These are phyloP conservation scores for Eurystomus glaucurus DNA, from an alignment of 2,797 vertebrate genomes.

Conservation along the genomic window DNA sequence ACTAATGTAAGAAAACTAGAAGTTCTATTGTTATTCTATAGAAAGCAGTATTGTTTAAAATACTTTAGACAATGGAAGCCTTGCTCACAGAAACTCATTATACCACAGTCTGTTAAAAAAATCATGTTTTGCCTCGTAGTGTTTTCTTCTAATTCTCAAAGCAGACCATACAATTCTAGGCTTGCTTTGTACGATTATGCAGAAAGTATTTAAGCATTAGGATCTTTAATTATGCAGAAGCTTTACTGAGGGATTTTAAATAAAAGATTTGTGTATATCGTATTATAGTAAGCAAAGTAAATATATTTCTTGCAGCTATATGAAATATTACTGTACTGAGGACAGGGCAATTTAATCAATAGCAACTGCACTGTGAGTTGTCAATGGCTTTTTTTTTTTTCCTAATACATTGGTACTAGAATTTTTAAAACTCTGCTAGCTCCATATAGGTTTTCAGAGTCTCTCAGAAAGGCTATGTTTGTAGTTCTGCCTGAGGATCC, in stretches of 20 bases:
- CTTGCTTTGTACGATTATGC: conserved; percentile 40
- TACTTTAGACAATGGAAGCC: not conserved
- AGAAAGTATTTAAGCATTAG: conserved; percentile 55
- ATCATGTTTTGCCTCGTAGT: conserved; percentile 13
- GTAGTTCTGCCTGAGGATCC: not conserved
- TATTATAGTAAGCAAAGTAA: not conserved
- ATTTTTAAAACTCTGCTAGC: not conserved
- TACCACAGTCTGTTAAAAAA: conserved; percentile 9
- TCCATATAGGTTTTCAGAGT: not conserved
- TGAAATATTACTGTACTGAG: not conserved
- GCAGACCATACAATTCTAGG: not conserved
- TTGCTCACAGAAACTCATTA: conserved; percentile 12
- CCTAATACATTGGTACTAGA: not conserved
- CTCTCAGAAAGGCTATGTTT: not conserved
- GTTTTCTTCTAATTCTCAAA: conserved; percentile 55
- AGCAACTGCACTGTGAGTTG: not conserved
- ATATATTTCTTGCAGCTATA: conserved; percentile 27
- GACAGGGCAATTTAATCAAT: not conserved
- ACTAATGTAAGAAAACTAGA: not conserved
- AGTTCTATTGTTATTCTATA: not conserved
- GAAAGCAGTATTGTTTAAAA: conserved; percentile 34
- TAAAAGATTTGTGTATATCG: conserved; percentile 31
- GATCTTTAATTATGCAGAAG: conserved; percentile 57
- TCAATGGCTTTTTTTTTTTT: fast-evolving
- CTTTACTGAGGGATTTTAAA: conserved; percentile 57